phyloP scores from a whole-genome alignment of 2,113 vertebrate genomes.

The Leucopternis melanops region DNA sequence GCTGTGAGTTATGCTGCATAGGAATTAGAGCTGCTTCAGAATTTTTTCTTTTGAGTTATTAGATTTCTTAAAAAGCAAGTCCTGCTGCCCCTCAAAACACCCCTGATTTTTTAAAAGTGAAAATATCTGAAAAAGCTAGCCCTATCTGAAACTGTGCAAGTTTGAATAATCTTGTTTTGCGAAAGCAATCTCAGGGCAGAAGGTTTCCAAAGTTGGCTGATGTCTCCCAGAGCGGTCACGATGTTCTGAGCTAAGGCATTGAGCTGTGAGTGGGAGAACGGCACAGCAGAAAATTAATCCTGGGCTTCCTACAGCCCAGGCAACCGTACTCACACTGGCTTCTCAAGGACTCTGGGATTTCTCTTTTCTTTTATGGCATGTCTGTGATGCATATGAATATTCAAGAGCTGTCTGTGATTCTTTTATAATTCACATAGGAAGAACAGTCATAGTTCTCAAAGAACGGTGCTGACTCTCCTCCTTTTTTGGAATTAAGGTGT shows the following conservation, averaged over 20 bases:
- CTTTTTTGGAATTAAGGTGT: not conserved
- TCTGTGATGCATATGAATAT: not conserved
- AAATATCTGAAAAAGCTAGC: not conserved
- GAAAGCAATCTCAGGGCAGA: not conserved
- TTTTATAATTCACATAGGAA: not conserved
- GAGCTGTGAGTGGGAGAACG: not conserved
- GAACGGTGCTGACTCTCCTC: accelerated
- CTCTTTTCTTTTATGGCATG: not conserved
- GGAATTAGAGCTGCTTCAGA: not conserved
- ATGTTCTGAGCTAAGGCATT: not conserved
- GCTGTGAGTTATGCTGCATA: not conserved
- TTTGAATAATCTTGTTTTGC: not conserved
- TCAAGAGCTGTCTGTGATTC: not conserved
- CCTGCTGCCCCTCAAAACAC: not conserved
- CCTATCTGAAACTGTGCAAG: not conserved
- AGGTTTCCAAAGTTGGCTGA: not conserved
- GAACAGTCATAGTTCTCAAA: not conserved
- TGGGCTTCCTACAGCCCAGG: not conserved
- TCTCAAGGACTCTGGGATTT: not conserved
- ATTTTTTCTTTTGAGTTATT: not conserved
- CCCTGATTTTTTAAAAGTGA: not conserved
- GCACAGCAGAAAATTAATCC: not conserved
- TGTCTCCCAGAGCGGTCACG: not conserved
- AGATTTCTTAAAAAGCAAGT: not conserved
- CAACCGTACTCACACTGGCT: not conserved